Conservation (phyloP, 2,888 invertebrate genomes). For the Tridacna crocea region DNA sequence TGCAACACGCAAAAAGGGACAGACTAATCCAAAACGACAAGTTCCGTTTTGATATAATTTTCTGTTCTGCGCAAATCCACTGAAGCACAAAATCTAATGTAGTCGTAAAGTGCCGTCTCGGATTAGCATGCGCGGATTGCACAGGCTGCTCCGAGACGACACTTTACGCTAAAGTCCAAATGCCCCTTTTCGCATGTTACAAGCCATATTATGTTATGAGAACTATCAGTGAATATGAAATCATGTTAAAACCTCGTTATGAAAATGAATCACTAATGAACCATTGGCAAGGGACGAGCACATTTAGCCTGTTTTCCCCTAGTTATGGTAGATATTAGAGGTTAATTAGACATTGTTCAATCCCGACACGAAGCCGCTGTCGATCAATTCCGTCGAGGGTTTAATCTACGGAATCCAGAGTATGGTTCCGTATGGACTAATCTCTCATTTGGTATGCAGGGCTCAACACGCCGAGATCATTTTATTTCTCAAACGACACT, state of each 20-base stretch:
- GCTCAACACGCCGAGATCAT: background rate
- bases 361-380: slow-evolving; percentile 8
- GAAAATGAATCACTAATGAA: background rate
- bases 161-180: too few relatives aligned
- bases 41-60: too few relatives aligned
- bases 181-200: too few relatives aligned
- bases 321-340: background rate
- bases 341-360: slow-evolving; percentile 27
- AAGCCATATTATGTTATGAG: too few relatives aligned
- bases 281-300: background rate
- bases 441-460: slow-evolving; percentile 19
- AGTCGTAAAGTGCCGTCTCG: too few relatives aligned
- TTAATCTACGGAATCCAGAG: slow-evolving; percentile 1
- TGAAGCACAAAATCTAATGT: too few relatives aligned
- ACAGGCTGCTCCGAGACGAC: too few relatives aligned
- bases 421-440: slow-evolving; percentile 16
- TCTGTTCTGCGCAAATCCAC: too few relatives aligned
- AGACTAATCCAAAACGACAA: too few relatives aligned
- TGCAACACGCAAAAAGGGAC: too few relatives aligned
- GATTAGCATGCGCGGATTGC: too few relatives aligned
- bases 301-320: background rate
- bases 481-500: slow-evolving; percentile 8
- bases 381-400: slow-evolving; percentile 12
- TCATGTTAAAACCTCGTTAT: background rate
- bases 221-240: too few relatives aligned